Base-by-base conservation (phyloP, 1,140 invertebrate species). In the Ips typographus region DNA sequence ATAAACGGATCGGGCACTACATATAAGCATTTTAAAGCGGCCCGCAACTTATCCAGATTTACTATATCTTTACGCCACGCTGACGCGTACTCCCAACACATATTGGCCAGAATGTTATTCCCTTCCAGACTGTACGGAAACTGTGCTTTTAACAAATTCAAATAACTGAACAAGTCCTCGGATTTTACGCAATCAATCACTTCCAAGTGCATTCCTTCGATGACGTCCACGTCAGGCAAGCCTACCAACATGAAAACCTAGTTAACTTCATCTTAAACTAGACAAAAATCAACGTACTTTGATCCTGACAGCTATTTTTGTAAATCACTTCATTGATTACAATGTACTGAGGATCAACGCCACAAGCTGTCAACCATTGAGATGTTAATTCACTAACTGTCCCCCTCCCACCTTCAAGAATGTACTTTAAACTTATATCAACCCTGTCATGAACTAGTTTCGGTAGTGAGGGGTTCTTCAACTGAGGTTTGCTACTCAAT, bases 71-170 rank as follows among this genome's bases (percentile, higher is more conserved):
- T 93, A 78, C 91, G 90, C 94, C 94, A 97, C 60, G 86, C 85
- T 70, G 91, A 85, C 65, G 91, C 87, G 81, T 93, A 94, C 78
- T 96, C 94, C 95, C 94, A 97, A 73, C 88, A 89, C 83, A 95
- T 89, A 80, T 96, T 94, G 6, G 90, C 87, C 43, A 96, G 80
- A 40, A 97, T 79, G 42, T 91, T 87, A 74, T 90, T 89, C 41
- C 89, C 86, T 39, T 90, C 87, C 43, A 96, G 84, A 81, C 93
- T 96, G 65, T 94, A 89, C 1, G 94, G 94, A 79, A 96, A 96
- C 79, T 92, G 88, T 47, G 85, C 83, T 47, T 87, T 86, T 38
- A 93, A 80, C 37, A 90, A 75, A 6, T 83, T 83, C 3, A 91
- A 73, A 73, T 87, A 84, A 73, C 85, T 84, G 58, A 87, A 85